Base-by-base conservation (phyloP, 2,888 invertebrate species). In the Schizotus pectinicornis region DNA sequence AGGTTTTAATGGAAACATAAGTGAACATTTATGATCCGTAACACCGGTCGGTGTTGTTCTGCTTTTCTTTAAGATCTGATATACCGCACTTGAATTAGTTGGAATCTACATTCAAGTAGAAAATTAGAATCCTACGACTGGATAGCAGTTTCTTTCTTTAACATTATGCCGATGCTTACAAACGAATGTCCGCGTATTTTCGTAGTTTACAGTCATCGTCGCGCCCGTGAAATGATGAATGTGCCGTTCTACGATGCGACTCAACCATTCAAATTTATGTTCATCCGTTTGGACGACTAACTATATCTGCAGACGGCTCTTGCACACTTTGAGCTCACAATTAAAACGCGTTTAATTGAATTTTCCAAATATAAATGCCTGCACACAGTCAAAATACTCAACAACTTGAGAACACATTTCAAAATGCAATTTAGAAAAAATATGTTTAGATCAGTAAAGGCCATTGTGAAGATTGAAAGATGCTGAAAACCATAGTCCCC, bases 1-100 rank as follows among this genome's bases (percentile, higher is more conserved):
- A 68, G 22, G 72, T 74, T 75, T 77, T 80, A 80, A 80, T 80
- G 77, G 78, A 79, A 80, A 79, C 80, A 80, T 80, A 80, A 79
- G 79, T 78, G 76, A 79, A 77, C 72, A 74, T 79, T 80, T 80
- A 80, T 80, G 79, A 74, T 68, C 72, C 80, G 79, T 77, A 72
- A 79, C 80, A 77, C 79, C 80, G 80, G 79, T 78, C 71, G 66
- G 69, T 66, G 67, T 69, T 68, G 63, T 61, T 61, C 60, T 60
- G 68, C 62, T 64, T 70, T 70, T 71, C 68, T 62, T 59, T 54
- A 47, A 72, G 73, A 75, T 76, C 74, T 72, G 73, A 75, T 74
- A 71, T 66, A 71, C 74, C 73, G 70, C 72, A 32, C 8, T 48
- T 56, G 59, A 56, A 59, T 57, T 62, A 64, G 63, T 65, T 63